Evolutionary conservation across 2,113 vertebrate genomes (phyloP), one percentile per base, ranked within the genome.

Genomic region (Hyla sarda): DNA sequence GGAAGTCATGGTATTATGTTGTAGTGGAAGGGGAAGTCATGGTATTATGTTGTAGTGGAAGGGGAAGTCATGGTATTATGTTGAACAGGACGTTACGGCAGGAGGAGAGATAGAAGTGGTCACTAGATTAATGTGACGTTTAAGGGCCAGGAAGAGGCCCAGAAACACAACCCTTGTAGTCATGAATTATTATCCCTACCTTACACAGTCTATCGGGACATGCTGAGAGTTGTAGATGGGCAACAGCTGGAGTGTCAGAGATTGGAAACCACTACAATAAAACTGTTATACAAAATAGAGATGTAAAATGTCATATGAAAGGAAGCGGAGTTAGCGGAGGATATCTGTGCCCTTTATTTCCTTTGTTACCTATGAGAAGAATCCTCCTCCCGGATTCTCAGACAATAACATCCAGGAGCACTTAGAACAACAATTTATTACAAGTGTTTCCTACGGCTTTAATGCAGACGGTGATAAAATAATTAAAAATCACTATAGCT

Each of bases 401-500:
- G 73, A 25, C 73, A 78, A 21, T 52, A 32, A 21, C 30, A 34
- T 45, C 30, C 48, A 28, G 28, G 28, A 52, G 19, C 50, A 78
- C 37, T 62, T 34, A 23, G 21, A 50, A 41, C 65, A 23, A 41
- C 19, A 5, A 17, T 80, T n/a, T 41, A 45, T n/a, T 80, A 69
- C 23, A 45, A 60, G 58, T 45, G 58, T 80, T 80, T 80, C 77
- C 54, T 41, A 17, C 54, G 23, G 32, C 32, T 62, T 14, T 80
- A 80, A 80, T 62, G 79, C 60, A 48, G 79, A 67, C 13, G 37
- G 60, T 45, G 25, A 67, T 69, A 69, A 69, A 82, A 69, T 82
- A 19, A 48, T 82, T 67, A 67, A 48, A 82, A 82, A 82, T 82
- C 79, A 67, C 50, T 82, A 48, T 5, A 13, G 60, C 58, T 82